phyloP scores from a whole-genome alignment of 2,113 vertebrate genomes.

The Poeciliopsis retropinna region DNA sequence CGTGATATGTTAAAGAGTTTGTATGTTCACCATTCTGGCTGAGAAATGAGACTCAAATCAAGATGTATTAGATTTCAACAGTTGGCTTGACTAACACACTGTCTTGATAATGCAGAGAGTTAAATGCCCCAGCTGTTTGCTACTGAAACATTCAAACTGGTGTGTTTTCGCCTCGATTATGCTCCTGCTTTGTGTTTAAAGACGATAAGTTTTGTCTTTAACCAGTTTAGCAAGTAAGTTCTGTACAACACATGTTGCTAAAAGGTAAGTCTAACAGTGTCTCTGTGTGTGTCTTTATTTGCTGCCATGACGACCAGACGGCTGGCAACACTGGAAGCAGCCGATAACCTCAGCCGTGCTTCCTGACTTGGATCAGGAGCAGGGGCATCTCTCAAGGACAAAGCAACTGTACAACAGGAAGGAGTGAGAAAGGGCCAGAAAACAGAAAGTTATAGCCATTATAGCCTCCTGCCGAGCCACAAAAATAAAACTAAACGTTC shows the following conservation, averaged over 20 bases:
- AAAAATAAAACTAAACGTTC: not conserved
- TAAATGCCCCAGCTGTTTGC: slow-evolving; percentile 33
- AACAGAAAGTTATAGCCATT: not conserved
- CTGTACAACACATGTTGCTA: no score
- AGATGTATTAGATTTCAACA: slow-evolving; percentile 20
- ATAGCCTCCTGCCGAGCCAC: not conserved
- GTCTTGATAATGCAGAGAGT: slow-evolving; percentile 19
- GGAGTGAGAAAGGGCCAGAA: slow-evolving; percentile 2
- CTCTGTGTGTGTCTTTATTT: slow-evolving; percentile 8
- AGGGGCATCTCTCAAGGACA: slow-evolving; percentile 24
- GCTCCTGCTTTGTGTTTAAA: no score
- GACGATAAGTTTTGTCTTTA: no score
- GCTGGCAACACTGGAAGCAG: slow-evolving; percentile 23
- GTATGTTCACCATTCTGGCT: not conserved
- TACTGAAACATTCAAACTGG: slow-evolving; percentile 27
- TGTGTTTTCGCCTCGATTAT: not conserved
- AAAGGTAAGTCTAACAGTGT: not conserved
- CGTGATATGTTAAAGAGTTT: slow-evolving; percentile 17
- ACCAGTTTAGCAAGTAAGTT: no score
- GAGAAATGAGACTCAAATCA: not conserved
- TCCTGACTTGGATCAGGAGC: slow-evolving; percentile 20
- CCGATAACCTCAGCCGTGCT: slow-evolving; percentile 35
- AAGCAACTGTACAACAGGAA: slow-evolving; percentile 7
- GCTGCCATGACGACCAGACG: slow-evolving; percentile 29
- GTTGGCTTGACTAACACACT: slow-evolving; percentile 14